These are phyloP conservation scores for Pandion haliaetus DNA, from an alignment of 2,113 vertebrate genomes.

Conservation along the genomic window DNA sequence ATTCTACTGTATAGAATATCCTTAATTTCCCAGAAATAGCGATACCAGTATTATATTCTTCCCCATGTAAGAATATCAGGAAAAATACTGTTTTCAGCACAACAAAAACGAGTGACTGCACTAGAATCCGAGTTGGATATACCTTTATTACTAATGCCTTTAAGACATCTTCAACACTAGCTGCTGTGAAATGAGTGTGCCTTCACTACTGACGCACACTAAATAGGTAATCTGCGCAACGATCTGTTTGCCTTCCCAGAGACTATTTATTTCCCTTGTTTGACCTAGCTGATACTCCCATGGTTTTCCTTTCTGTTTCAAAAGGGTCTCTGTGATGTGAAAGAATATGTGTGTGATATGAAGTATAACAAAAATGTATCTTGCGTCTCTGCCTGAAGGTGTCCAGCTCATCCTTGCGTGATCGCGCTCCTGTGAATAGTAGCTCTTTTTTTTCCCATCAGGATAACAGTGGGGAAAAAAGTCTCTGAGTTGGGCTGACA, in stretches of 20 bases:
- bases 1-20: not conserved
- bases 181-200: not conserved
- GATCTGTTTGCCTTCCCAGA: not conserved
- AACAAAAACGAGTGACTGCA: not conserved
- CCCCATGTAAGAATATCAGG: not conserved
- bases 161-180: not conserved
- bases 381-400: not conserved
- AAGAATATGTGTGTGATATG: not conserved
- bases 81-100: not conserved
- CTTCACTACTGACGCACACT: not conserved
- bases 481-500: not conserved
- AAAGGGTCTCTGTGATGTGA: not conserved
- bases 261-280: not conserved
- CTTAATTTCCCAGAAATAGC: not conserved
- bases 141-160: not conserved
- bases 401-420: not conserved
- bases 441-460: not conserved
- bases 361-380: not conserved
- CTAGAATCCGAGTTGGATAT: not conserved
- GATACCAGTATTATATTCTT: not conserved
- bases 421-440: not conserved
- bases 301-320: not conserved
- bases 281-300: not conserved
- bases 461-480: not conserved
- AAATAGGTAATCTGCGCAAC: not conserved